Base-by-base conservation (phyloP, 2,888 invertebrate genomes). In the Elgonia sp. region DNA sequence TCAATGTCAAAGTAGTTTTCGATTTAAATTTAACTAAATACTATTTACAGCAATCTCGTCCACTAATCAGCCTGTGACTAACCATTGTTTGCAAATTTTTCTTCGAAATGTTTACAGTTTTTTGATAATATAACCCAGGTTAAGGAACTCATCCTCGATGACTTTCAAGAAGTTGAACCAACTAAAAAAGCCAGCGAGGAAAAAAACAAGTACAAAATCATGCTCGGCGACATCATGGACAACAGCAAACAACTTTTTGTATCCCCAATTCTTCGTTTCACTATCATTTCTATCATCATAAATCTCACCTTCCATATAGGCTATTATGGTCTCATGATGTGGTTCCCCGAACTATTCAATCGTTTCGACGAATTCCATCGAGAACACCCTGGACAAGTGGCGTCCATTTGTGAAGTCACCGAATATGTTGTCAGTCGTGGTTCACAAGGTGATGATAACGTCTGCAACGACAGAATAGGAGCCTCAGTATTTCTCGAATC, bases 271-370 rank as follows among this genome's bases (percentile, higher is more conserved):
- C 95, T 98, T 90, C 97, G 97, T 93, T 98, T 98, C 94, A 98
- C 98, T 60, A 92, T 96, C 91, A 97, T 98, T 94, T 98, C 98
- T 87, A 97, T 98, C 92, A 96, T 97, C 87, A 98, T 98, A 93
- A 98, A 98, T 94, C 98, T 98, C 94, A 98, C 98, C 91, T 98
- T 98, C 95, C 98, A 98, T 95, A 98, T 98, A 95, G 98, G 97
- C 82, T 99, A 98, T 95, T 99, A 99, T 94, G 98, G 98, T 60
- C 95, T 99, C 79, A 98, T 98, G 98, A 98, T 99, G 98, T 99
- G 99, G 99, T 98, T 98, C 95, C 98, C 98, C 0, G 98, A 98
- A 95, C 96, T 99, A 93, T 99, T 98, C 95, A 98, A 97, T 94
- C 97, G 98, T 69, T 98, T 98, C 94, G 97, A 98, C 95, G 97